Percentiles rank a stretch among this genome's conserved stretches.
Conservation (phyloP, 1,140 invertebrate genomes). For the Drosophila micromelanica region DNA sequence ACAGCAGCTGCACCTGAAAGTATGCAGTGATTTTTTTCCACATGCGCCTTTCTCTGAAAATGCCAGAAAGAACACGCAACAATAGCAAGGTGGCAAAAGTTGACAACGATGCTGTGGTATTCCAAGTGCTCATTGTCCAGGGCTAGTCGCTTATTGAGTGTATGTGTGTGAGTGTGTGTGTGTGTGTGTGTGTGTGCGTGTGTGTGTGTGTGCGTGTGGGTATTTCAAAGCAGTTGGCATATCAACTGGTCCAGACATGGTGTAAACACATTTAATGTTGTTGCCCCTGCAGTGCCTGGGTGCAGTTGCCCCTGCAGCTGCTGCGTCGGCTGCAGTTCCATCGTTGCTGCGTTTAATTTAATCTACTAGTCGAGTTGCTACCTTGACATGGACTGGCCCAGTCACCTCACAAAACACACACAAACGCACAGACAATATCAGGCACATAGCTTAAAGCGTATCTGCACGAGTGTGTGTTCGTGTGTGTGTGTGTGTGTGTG, state of each 20-base stretch:
- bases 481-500: constrained; percentile 16
- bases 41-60: constrained; percentile 53
- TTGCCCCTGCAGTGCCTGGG: constrained; percentile 52
- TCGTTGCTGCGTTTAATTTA: constrained; percentile 75
- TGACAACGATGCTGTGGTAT: constrained; percentile 63
- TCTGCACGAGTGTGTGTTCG: constrained; percentile 2
- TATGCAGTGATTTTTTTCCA: constrained; percentile 67
- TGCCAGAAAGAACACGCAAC: constrained; percentile 71
- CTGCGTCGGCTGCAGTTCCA: constrained; percentile 23
- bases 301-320: constrained; percentile 59
- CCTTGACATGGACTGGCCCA: constrained; percentile 67
- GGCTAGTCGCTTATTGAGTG: constrained; percentile 15
- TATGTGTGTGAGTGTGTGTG: too few relatives aligned
- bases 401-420: constrained; percentile 2
- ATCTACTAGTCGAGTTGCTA: constrained; percentile 75
- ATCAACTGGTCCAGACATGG: constrained; percentile 82
- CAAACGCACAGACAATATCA: not conserved
- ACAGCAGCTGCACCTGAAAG: constrained; percentile 74
- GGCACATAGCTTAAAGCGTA: constrained; percentile 13
- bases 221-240: constrained; percentile 62
- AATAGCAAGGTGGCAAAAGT: constrained; percentile 51
- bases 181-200: constrained; percentile 10
- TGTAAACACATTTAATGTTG: constrained; percentile 82
- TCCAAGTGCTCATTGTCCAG: constrained; percentile 75
- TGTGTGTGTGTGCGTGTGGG: constrained; percentile 28